These are phyloP conservation scores for Rhinolophus ferrumequinum DNA, from an alignment of 2,113 vertebrate species.

Conservation along the genomic window DNA sequence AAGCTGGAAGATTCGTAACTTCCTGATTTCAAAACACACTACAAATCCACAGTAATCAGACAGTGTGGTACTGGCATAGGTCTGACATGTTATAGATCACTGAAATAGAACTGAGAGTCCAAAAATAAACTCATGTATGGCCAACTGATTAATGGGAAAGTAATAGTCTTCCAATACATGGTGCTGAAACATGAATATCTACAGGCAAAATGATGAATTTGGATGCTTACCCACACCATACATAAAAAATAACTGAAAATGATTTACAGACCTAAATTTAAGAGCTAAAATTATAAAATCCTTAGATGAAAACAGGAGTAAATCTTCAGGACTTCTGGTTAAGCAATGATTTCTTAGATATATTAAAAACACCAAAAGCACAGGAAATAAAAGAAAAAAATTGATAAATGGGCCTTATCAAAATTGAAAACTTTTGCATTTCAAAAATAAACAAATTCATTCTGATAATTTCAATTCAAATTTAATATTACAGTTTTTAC, in stretches of 20 bases:
- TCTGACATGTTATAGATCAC: background rate
- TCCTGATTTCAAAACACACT: background rate
- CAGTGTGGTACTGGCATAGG: background rate
- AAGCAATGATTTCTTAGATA: slow-evolving; percentile 20
- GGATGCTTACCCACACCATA: background rate
- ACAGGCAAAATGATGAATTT: background rate
- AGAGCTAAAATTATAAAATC: background rate
- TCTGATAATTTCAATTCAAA: slow-evolving; percentile 17
- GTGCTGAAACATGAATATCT: background rate
- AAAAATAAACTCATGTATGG: background rate
- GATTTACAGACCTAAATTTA: background rate
- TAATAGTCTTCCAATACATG: background rate
- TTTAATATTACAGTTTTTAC: background rate
- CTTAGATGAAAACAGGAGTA: background rate
- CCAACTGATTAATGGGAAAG: background rate
- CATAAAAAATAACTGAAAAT: slow-evolving; percentile 19
- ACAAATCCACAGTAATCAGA: background rate
- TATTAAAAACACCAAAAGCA: background rate
- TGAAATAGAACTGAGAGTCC: background rate
- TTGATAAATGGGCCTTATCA: background rate
- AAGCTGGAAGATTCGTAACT: background rate
- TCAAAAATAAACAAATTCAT: slow-evolving; percentile 33
- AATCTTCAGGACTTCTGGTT: background rate
- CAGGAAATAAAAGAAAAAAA: background rate
- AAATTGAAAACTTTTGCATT: slow-evolving; percentile 5